A percentile compares a stretch with the other conserved stretches of the same genome.
Conservation (phyloP, 1,140 invertebrate species). For the Drosophila orena region DNA sequence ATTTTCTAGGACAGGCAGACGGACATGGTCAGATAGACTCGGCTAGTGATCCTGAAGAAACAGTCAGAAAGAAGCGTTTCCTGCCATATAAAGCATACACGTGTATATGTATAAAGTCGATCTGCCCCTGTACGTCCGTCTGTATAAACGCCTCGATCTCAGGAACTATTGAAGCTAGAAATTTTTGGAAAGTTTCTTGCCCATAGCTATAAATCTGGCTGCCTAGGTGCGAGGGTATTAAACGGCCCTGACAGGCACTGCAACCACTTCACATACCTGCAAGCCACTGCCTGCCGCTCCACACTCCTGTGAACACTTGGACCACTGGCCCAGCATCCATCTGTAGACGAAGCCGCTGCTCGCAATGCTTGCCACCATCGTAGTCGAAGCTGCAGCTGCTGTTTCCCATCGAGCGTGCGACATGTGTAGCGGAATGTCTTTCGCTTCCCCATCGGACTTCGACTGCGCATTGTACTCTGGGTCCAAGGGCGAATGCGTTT, state of each 20-base stretch:
- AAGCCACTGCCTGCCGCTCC: constrained; percentile 89
- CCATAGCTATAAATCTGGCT: too few relatives aligned
- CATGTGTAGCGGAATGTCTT: constrained; percentile 58
- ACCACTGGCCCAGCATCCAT: constrained; percentile 94
- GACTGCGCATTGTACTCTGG: neutral
- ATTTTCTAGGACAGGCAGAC: too few relatives aligned
- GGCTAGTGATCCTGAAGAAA: too few relatives aligned
- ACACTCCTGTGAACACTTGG: constrained; percentile 93
- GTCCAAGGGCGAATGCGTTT: neutral
- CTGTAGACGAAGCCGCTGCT: constrained; percentile 88
- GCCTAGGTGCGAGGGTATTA: too few relatives aligned
- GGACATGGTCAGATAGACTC: too few relatives aligned
- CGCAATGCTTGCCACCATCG: constrained; percentile 19
- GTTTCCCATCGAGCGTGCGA: constrained; percentile 70
- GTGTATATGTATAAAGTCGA: too few relatives aligned
- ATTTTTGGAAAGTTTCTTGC: too few relatives aligned
- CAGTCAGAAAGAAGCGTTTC: too few relatives aligned
- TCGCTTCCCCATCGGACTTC: neutral
- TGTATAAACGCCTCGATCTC: too few relatives aligned
- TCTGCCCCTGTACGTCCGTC: too few relatives aligned
- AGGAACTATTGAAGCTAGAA: too few relatives aligned
- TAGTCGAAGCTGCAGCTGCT: constrained; percentile 23
- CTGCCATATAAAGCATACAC: too few relatives aligned
- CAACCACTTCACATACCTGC: constrained; percentile 54
- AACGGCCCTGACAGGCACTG: neutral